These are phyloP conservation scores for Coreius guichenoti DNA, from an alignment of 2,797 vertebrate genomes.

Conservation along the genomic window DNA sequence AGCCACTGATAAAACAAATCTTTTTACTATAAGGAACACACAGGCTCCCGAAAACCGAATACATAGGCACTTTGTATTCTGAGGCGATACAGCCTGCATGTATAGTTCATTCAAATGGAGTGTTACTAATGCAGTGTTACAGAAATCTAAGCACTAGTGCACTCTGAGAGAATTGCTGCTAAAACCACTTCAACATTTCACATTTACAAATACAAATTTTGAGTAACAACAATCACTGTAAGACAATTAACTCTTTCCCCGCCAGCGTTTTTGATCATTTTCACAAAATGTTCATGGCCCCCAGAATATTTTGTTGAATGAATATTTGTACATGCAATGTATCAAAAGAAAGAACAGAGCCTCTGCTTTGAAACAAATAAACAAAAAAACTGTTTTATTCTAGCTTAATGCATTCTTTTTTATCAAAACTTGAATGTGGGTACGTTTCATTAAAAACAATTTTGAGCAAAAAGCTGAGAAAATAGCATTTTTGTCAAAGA, in stretches of 20 bases:
- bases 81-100: not conserved
- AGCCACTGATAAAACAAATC: constrained; percentile 61
- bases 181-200: not conserved
- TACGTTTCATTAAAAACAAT: no score
- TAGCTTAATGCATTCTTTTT: no score
- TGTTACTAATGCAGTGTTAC: constrained; percentile 53
- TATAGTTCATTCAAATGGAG: constrained; percentile 50
- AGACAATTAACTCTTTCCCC: not conserved
- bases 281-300: no score
- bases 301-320: no score
- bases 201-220: not conserved
- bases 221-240: not conserved
- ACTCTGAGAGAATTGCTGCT: constrained; percentile 20
- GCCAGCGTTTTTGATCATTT: no score
- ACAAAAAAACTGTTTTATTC: no score
- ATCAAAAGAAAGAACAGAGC: no score
- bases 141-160: constrained; percentile 38
- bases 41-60: constrained; percentile 22
- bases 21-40: constrained; percentile 45
- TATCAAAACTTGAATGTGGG: no score
- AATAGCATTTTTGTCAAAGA: no score
- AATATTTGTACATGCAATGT: no score
- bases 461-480: no score
- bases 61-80: not conserved
- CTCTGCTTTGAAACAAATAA: no score